Evolutionary conservation across 2,888 invertebrate genomes (phyloP).

Genomic region (Elmis aenea): DNA sequence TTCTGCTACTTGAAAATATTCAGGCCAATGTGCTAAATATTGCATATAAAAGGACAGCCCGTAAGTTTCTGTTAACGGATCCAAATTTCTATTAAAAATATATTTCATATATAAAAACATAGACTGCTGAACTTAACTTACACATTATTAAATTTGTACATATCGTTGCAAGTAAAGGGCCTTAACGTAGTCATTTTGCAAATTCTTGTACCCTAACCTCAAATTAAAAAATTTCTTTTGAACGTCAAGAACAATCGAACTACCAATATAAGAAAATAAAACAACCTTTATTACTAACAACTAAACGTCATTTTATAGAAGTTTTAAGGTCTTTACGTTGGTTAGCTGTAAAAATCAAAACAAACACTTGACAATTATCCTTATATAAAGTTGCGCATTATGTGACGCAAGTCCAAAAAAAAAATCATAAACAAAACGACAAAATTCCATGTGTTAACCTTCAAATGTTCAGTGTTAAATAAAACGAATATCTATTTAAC

Average conservation of each 20-base stretch:
- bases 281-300: neutral
- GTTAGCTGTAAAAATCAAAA: too few species aligned
- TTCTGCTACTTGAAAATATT: slow-evolving; percentile 96
- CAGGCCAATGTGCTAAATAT: slow-evolving; percentile 97
- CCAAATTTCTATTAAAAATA: slow-evolving; percentile 74
- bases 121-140: slow-evolving; percentile 51
- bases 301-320: neutral
- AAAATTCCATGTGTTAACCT: too few species aligned
- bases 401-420: too few species aligned
- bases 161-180: slow-evolving; percentile 89
- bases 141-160: slow-evolving; percentile 94
- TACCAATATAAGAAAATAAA: neutral
- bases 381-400: too few species aligned
- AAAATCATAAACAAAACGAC: too few species aligned
- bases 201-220: neutral
- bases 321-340: neutral
- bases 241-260: neutral
- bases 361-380: too few species aligned
- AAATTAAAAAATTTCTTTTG: too few species aligned
- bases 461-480: too few species aligned
- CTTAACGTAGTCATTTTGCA: slow-evolving; percentile 82
- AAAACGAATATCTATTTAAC: too few species aligned
- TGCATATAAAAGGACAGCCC: slow-evolving; percentile 95
- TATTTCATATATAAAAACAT: slow-evolving; percentile 1
- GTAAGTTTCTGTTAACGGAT: slow-evolving; percentile 96